Conservation (phyloP, 2,797 vertebrate genomes). For the Stomatorhinus walkeri region DNA sequence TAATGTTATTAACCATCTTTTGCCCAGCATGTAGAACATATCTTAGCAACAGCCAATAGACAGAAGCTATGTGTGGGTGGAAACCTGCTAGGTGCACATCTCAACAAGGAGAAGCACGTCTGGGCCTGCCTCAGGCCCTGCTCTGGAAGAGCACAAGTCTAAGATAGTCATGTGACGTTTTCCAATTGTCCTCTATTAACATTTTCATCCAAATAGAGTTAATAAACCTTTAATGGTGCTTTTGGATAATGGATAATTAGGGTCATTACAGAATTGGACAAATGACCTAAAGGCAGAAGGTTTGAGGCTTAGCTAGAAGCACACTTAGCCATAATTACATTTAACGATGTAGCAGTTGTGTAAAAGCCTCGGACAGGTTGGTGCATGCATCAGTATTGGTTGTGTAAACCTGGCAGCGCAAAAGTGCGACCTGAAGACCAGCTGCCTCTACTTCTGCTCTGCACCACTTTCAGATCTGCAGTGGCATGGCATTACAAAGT, state of each 20-base stretch:
- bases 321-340: background rate
- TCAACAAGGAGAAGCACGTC: background rate
- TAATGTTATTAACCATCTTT: background rate
- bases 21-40: background rate
- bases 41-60: background rate
- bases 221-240: background rate
- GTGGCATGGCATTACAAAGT: background rate
- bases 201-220: background rate
- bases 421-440: background rate
- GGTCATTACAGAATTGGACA: background rate
- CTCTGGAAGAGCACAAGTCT: background rate
- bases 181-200: background rate
- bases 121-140: background rate
- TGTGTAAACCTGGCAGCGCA: background rate
- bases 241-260: slow-evolving; percentile 1
- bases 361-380: background rate
- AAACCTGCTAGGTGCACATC: background rate
- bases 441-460: background rate
- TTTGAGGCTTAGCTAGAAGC: background rate
- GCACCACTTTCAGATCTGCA: background rate
- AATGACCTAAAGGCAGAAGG: background rate
- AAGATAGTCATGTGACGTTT: background rate
- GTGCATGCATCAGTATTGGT: background rate
- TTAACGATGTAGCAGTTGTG: background rate
- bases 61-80: background rate